Percentiles rank a stretch among this genome's conserved stretches.
phyloP scores from a whole-genome alignment of 2,797 vertebrate species.

The Anableps anableps region DNA sequence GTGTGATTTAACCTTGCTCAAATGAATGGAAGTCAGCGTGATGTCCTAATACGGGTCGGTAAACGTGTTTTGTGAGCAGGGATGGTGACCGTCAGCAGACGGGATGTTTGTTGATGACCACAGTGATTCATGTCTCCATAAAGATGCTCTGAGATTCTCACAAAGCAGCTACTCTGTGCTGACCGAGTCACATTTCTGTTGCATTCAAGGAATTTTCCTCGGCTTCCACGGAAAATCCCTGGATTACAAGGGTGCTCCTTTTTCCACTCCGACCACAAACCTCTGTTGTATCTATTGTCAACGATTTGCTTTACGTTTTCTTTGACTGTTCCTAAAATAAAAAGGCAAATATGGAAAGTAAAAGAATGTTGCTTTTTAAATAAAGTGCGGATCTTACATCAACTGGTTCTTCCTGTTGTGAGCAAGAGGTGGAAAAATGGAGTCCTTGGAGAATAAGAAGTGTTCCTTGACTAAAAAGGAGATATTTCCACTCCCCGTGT shows the following conservation, averaged over 20 bases:
- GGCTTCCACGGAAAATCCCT: neutral
- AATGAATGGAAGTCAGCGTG: neutral
- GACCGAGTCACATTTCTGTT: neutral
- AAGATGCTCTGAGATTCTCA: conserved; percentile 55
- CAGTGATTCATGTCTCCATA: conserved; percentile 52
- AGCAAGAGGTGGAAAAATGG: conserved; percentile 46
- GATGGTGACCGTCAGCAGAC: conserved; percentile 24
- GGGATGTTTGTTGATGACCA: conserved; percentile 54
- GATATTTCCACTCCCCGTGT: conserved; percentile 1
- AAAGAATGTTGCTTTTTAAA: conserved; percentile 14
- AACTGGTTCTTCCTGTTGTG: conserved; percentile 60
- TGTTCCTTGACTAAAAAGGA: conserved; percentile 43
- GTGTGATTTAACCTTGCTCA: neutral
- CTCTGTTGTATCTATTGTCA: neutral
- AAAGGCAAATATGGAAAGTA: neutral
- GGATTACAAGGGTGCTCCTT: neutral
- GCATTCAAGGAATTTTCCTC: conserved; percentile 14
- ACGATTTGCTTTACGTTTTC: neutral
- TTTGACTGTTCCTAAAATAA: neutral
- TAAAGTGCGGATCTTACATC: conserved; percentile 31
- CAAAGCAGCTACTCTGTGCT: conserved; percentile 19
- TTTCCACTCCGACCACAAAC: neutral
- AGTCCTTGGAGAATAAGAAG: conserved; percentile 46
- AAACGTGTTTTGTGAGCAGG: conserved; percentile 1
- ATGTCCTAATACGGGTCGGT: neutral